Conservation (phyloP, 2,113 vertebrate species). For the Rhea americana region DNA sequence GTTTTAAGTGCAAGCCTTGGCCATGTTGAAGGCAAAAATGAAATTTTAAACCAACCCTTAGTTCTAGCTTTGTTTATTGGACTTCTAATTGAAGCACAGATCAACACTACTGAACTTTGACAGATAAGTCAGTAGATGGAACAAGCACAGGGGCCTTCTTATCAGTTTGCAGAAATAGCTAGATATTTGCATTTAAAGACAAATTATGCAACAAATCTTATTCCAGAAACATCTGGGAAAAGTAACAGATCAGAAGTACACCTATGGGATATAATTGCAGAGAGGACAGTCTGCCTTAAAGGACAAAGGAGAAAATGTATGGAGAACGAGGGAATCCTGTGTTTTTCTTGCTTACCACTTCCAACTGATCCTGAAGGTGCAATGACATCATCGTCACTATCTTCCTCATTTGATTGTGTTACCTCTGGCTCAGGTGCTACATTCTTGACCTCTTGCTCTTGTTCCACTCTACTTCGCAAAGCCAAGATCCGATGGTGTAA, state of each 20-base stretch:
- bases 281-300: background rate
- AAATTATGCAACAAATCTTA: background rate
- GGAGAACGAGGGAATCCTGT: background rate
- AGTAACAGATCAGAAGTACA: background rate
- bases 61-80: too few species aligned
- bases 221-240: background rate
- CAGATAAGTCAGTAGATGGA: background rate
- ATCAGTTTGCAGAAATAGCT: background rate
- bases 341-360: conserved; percentile 70
- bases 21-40: background rate
- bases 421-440: conserved; percentile 82
- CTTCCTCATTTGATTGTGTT: conserved; percentile 89
- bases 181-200: background rate
- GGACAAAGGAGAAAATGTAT: accelerated
- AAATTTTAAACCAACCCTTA: background rate
- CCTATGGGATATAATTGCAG: accelerated
- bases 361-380: conserved; percentile 77
- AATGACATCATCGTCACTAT: conserved; percentile 88
- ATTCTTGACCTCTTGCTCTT: conserved; percentile 84
- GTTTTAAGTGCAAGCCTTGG: background rate
- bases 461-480: conserved; percentile 88
- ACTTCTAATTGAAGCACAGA: background rate
- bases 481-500: conserved; percentile 96
- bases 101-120: background rate
- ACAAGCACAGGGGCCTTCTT: background rate